These are phyloP conservation scores for Oceanites oceanicus DNA, from an alignment of 2,113 vertebrate genomes.

Conservation along the genomic window DNA sequence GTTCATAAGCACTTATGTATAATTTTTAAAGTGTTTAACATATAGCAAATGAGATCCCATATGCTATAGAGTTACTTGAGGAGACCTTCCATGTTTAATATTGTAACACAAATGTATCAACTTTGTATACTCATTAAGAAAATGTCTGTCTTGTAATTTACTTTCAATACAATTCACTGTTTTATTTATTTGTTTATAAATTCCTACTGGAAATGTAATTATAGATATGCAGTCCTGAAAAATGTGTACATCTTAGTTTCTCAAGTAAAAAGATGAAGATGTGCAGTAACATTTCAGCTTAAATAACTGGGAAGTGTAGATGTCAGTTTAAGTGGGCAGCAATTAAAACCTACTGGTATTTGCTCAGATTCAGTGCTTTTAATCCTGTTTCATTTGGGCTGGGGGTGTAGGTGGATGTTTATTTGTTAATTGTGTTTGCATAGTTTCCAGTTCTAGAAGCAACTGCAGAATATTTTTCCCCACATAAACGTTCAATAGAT, in stretches of 20 bases:
- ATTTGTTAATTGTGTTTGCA: not conserved
- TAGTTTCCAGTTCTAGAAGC: not conserved
- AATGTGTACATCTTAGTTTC: not conserved
- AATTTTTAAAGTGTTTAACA: slow-evolving; percentile 4
- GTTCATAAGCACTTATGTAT: not conserved
- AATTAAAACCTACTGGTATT: not conserved
- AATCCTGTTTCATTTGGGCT: not conserved
- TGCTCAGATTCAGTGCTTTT: not conserved
- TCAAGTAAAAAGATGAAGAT: not conserved
- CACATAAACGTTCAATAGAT: not conserved
- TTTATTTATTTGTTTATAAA: not conserved
- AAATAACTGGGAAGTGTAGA: not conserved
- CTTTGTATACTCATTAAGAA: not conserved
- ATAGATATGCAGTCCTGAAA: not conserved
- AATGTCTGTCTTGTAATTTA: not conserved
- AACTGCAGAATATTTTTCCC: not conserved
- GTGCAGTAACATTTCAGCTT: not conserved
- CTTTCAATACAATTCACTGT: not conserved
- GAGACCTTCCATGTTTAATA: not conserved
- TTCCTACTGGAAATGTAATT: not conserved
- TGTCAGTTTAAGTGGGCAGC: not conserved
- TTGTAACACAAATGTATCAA: not conserved
- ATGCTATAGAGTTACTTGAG: not conserved
- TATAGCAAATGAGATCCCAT: not conserved
- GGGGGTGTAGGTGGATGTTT: not conserved